Base-by-base conservation (phyloP, 2,888 invertebrate species). In the Petrolisthes cinctipes region DNA sequence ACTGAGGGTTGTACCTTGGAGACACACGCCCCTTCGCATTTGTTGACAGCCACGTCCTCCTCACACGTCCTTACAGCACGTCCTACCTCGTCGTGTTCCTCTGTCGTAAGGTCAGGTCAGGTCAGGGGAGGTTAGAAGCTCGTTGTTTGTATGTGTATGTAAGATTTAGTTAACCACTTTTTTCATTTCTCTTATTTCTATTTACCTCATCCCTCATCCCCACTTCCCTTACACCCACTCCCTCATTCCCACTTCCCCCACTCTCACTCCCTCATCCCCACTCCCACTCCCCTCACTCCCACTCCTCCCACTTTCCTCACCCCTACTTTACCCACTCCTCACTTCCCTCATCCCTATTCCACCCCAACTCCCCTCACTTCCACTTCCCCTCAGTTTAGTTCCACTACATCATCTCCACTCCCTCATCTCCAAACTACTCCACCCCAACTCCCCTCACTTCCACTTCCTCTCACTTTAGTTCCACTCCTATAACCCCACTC, bases 1-100 rank as follows among this genome's bases (percentile, higher is more conserved):
- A 97, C 97, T 82, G 97, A 97, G 2, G 98, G 97, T 92, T 97
- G 97, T 81, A 98, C 97, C 93, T 97, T 97, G 91, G 98, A 98
- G 91, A 95, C 96, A 92, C 98, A 98, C 91, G 96, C 95, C 53
- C 98, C 98, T 93, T 98, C 98, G 92, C 98, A 98, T 94, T 98
- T 98, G 92, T 97, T 97, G 0, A 98, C 97, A 17, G 95, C 95
- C 76, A 98, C 95, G 93, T 97, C 97, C 0, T 97, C 97, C 92
- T 96, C 97, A 92, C 98, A 98, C 17, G 97, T 97, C 92, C 97
- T 94, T 91, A 95, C 94, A 91, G 97, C 94, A 91, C 96, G 94
- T n/a, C 97, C 97, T 92, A 96, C 93, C 91, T 97, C 97, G 92
- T 97, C 96, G 92, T 96, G 97, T 93, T 98, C 97, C 94, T 98